Conservation (phyloP, 92 coral and sea anemone genomes). For the Palythoa heliodiscus region DNA sequence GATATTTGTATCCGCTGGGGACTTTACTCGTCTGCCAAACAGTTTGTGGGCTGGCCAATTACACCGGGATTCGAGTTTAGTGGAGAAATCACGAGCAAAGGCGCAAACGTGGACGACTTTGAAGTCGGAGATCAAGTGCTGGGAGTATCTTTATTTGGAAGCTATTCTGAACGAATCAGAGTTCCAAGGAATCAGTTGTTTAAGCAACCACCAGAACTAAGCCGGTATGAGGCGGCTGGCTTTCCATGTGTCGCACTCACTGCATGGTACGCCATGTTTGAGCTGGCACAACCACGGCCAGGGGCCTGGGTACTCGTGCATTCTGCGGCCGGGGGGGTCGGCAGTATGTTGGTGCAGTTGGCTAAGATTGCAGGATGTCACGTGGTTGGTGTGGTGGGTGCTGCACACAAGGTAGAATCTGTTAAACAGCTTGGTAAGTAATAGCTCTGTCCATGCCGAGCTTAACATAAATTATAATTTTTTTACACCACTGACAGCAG, state of each 20-base stretch:
- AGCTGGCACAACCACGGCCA: slow-evolving; percentile 84
- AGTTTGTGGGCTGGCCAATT: slow-evolving; percentile 97
- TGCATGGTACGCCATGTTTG: slow-evolving; percentile 98
- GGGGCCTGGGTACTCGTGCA: slow-evolving; percentile 93
- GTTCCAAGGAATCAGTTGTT: slow-evolving; percentile 85
- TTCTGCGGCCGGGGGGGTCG: slow-evolving; percentile 99
- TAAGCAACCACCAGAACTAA: slow-evolving; percentile 74
- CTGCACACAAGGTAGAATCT: slow-evolving; percentile 72
- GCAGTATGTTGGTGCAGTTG: slow-evolving; percentile 95
- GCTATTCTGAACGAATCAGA: slow-evolving; percentile 77
- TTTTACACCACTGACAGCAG: too few species aligned
- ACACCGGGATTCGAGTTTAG: slow-evolving; percentile 99
- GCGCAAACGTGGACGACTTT: slow-evolving; percentile 79
- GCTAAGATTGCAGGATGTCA: slow-evolving; percentile 97
- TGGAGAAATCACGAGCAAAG: slow-evolving; percentile 81
- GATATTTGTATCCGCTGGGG: slow-evolving; percentile 98
- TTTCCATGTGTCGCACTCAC: slow-evolving; percentile 88
- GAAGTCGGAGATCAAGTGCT: slow-evolving; percentile 85
- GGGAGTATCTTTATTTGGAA: slow-evolving; percentile 91
- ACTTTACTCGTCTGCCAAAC: slow-evolving; percentile 84
- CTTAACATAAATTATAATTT: too few species aligned
- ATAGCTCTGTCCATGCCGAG: background rate
- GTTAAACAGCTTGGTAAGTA: slow-evolving; percentile 81
- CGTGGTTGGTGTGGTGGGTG: slow-evolving; percentile 97
- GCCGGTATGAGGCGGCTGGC: slow-evolving; percentile 82